Evolutionary conservation across 1,140 invertebrate genomes (phyloP), one percentile per base, ranked within the genome.

Genomic region (Euglossa dilemma): DNA sequence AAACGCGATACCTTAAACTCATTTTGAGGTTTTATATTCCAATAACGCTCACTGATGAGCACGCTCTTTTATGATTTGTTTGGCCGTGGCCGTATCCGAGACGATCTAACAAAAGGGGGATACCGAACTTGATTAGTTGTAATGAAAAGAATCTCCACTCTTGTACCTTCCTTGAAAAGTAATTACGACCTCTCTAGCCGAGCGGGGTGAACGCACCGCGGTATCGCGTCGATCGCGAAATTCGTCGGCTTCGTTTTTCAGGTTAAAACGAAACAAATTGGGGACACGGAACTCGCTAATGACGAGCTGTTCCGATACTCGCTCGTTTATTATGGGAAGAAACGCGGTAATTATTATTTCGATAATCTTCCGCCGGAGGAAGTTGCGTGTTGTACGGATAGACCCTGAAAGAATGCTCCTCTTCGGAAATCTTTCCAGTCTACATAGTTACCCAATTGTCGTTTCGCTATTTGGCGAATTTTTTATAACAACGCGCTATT

Each of bases 1-100:
- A 82, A 82, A 82, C 12, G 52, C 45, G 52, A 82, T 82, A 76
- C 52, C 52, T 59, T 76, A n/a, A 25, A 76, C 72, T 76, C 52
- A 67, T 57, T 76, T 76, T 43, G 2, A 47, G 28, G 25, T n/a
- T 82, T 67, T 76, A 50, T 76, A 43, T 50, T 64, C 43, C 78
- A 72, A 80, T 63, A 76, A 82, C 52, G 14, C 16, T 45, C 9
- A 9, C 23, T 50, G 71, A 81, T 54, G 50, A 45, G 18, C 7
- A 25, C 0, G 12, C 6, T 57, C n/a, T 75, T 82, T 82, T n/a
- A 57, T 66, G 5, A n/a, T 56, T 25, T 56, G 1, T 12, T 50
- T 43, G 36, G 23, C 18, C 36, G 50, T 36, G 18, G 25, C 7
- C 23, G 16, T 66, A 80, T 25, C 5, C 14, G 47, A 56, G 76